These are phyloP conservation scores for Tachysurus vachellii DNA, from an alignment of 2,113 vertebrate species.

Conservation along the genomic window DNA sequence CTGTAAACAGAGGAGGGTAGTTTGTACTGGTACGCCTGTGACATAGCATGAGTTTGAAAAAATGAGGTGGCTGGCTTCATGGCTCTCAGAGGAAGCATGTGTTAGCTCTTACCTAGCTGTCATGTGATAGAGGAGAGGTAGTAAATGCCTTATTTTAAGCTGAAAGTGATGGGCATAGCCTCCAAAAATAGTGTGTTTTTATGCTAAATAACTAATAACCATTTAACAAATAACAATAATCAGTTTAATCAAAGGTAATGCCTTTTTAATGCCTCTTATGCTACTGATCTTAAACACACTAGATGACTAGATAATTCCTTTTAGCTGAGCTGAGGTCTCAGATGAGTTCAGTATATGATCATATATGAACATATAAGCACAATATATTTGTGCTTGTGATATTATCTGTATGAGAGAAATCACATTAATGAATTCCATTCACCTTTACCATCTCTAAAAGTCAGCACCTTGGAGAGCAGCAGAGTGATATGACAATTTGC, in stretches of 20 bases:
- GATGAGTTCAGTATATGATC: neutral
- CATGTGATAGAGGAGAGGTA: neutral
- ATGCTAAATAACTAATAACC: neutral
- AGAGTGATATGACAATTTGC: no score
- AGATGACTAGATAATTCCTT: neutral
- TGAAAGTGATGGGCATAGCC: neutral
- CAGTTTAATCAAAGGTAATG: neutral
- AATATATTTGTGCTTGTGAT: neutral
- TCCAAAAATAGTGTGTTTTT: neutral
- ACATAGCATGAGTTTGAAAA: neutral
- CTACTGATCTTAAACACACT: neutral
- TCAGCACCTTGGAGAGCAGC: neutral
- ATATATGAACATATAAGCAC: neutral
- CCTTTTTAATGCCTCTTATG: neutral
- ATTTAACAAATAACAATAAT: neutral
- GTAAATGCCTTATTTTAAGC: neutral
- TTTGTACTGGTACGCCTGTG: neutral
- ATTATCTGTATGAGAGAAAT: neutral
- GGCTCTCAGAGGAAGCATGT: neutral
- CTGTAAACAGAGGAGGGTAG: neutral
- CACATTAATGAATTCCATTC: neutral
- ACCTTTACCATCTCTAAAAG: neutral
- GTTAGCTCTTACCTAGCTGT: neutral
- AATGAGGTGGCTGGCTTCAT: neutral
- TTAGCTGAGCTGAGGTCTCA: neutral